phyloP scores from a whole-genome alignment of 2,888 invertebrate genomes.

The Cataglyphis rosenhaueri region DNA sequence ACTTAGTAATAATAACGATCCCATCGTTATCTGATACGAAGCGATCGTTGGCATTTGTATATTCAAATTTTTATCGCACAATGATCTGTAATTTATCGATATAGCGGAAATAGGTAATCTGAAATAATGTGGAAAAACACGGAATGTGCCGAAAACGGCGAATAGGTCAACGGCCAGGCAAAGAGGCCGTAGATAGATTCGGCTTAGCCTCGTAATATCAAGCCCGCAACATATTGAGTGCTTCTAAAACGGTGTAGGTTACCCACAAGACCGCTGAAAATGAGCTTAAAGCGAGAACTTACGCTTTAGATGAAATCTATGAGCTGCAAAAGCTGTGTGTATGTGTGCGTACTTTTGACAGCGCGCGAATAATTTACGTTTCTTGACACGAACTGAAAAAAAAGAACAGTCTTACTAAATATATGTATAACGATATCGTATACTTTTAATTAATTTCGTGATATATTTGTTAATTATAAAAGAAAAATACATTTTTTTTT shows the following conservation, averaged over 20 bases:
- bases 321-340: not conserved
- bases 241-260: conserved; percentile 39
- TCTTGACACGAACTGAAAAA: not conserved
- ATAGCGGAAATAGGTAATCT: conserved; percentile 54
- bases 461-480: not conserved
- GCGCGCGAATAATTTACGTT: conserved; percentile 8
- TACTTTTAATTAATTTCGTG: not conserved
- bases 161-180: conserved; percentile 41
- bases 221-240: conserved; percentile 53
- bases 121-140: conserved; percentile 42
- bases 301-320: conserved; percentile 52
- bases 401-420: not conserved
- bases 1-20: not conserved
- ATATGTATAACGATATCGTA: not conserved
- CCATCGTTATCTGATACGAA: not conserved
- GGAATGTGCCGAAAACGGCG: conserved; percentile 28
- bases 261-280: conserved; percentile 51
- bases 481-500: not conserved
- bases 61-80: conserved; percentile 60
- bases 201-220: conserved; percentile 60
- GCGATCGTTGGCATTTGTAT: conserved; percentile 11
- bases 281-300: conserved; percentile 51
- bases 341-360: not conserved
- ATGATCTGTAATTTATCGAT: conserved; percentile 51
- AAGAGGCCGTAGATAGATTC: conserved; percentile 30